Base-by-base conservation (phyloP, 2,888 invertebrate genomes). In the Xanthostigma xanthostigma region DNA sequence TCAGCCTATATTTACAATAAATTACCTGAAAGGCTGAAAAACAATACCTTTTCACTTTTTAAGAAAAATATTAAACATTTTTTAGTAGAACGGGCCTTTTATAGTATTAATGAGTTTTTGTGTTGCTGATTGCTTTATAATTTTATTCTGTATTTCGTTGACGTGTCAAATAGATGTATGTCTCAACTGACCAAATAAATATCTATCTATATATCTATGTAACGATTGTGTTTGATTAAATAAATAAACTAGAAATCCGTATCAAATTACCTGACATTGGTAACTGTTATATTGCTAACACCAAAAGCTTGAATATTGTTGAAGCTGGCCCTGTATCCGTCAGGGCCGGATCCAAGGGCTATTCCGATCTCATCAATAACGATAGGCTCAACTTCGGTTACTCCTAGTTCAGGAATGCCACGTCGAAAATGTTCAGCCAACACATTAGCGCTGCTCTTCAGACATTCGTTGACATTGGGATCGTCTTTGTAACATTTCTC, bases 301-400 rank as follows among this genome's bases (percentile, higher is more conserved):
- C 89, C 89, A 55, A 74, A 83, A 0, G 88, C 87, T 55, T 84
- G 76, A 56, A 89, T 84, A 58, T 88, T 81, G 53, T 77, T 79
- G 69, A 89, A 89, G 40, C 79, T 79, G 2, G 87, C 88, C 44
- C 82, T 74, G 68, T 89, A 89, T 0, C 87, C 88, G 60, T 89
- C 84, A 0, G 88, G 85, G 0, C 88, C 88, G 33, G 75, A 78
- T 41, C 89, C 89, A 53, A 89, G 66, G 0, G 85, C 77, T 53
- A 89, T 82, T 36, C 85, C 81, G 50, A 89, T 76, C 65, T 89
- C 86, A 62, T 89, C 88, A 49, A 89, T 80, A n/a, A 84, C 67
- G 49, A 88, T 81, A 0, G 87, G 85, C 59, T 88, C 88, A 4
- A 86, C 79, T 70, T 81, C 76, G 58, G 72, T 73, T 43, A 84